Percentiles rank a stretch among this genome's conserved stretches.
Conservation (phyloP, 2,113 vertebrate species). For the Chitala chitala region DNA sequence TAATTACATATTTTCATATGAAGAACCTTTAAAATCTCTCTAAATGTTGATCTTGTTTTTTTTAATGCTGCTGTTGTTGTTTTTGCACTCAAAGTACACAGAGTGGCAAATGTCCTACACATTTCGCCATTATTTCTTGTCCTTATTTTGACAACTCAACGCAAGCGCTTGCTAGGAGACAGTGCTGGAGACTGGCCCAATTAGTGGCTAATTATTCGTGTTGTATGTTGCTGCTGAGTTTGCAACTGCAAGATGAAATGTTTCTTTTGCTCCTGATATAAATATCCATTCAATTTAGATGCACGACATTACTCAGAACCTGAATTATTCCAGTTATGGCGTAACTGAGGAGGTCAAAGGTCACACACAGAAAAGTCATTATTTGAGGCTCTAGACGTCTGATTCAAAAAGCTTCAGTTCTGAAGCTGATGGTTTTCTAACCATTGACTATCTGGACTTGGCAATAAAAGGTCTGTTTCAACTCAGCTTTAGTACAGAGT, state of each 20-base stretch:
- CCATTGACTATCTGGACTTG: no score
- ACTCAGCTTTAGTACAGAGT: no score
- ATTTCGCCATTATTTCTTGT: background rate
- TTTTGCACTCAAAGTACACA: background rate
- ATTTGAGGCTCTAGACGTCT: background rate
- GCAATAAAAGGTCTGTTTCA: no score
- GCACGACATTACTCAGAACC: background rate
- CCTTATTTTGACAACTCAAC: background rate
- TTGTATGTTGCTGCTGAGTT: background rate
- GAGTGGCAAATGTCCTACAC: background rate
- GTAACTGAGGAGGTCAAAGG: background rate
- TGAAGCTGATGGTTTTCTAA: background rate
- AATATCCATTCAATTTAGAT: background rate
- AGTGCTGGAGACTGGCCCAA: background rate
- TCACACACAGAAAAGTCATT: no score
- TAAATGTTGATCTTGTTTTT: background rate
- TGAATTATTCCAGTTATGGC: background rate
- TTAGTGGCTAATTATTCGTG: background rate
- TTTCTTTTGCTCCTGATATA: conserved; percentile 1
- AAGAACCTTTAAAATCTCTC: background rate
- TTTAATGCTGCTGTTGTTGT: background rate
- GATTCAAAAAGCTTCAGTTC: background rate
- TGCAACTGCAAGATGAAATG: background rate
- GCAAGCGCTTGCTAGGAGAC: background rate
- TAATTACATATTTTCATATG: no score